Base-by-base conservation (phyloP, 2,797 vertebrate species). In the Siniperca undulata region DNA sequence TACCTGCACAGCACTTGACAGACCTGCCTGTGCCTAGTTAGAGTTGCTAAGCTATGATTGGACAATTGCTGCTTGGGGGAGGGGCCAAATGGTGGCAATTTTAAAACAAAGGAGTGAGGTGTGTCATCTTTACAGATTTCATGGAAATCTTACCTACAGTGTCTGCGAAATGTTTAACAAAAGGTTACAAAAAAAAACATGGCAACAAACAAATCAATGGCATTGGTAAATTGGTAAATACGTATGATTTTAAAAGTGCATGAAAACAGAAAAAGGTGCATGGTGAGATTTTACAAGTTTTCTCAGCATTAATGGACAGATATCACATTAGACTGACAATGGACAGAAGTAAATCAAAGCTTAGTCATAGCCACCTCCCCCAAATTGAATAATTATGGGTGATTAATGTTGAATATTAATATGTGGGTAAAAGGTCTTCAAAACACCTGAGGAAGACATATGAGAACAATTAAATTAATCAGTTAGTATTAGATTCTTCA, bases 401-500 rank as follows among this genome's bases (percentile, higher is more conserved):
- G 53, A 55, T 13, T 13, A 55, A 55, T 24, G 53, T 55, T 24
- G 4, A 24, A 46, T 53, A 59, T 71, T 3, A 36, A 22, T 8
- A 14, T 53, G 27, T 4, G 2, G 30, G 5, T 44, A 13, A 60
- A 60, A 80, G 2, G 4, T 53, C 59, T 52, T 52, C 7, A 71
- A 38, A 80, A 40, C 36, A 40, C n/a, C 5, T 2, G 3, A 0
- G 16, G 14, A 2, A 58, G 10, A 52, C 70, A 34, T 19, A 7
- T 66, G 44, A 52, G 69, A 72, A 40, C 19, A 38, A 20, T 66
- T 19, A 53, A 17, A 58, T 69, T 44, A 70, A 55, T 59, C 50
- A 40, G 34, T 0, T 5, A 74, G 11, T 6, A 55, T 74, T 53
- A 30, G n/a, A 66, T 62, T 78, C 62, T 44, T 62, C 46, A 64